Evolutionary conservation across 1,140 invertebrate genomes (phyloP).

Genomic region (Cotesia typhae): DNA sequence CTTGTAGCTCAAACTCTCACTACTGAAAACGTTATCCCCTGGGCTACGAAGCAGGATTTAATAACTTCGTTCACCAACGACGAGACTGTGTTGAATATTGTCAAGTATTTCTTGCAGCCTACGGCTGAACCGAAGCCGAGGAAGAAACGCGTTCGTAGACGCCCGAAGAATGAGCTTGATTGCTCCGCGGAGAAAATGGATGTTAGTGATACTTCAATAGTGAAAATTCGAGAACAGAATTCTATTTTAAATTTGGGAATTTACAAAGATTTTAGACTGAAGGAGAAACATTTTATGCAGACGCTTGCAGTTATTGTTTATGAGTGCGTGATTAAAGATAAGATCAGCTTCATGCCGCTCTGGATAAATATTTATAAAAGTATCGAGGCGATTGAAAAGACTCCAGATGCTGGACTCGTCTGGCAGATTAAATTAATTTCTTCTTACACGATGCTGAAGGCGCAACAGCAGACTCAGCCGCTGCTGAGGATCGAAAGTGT

Average conservation of each 20-base stretch:
- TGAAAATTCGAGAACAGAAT: slow-evolving; percentile 4
- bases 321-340: slow-evolving; percentile 87
- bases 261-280: slow-evolving; percentile 61
- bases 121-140: slow-evolving; percentile 36
- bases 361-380: slow-evolving; percentile 78
- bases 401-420: slow-evolving; percentile 66
- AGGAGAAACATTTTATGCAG: slow-evolving; percentile 72
- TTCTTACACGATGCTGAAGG: slow-evolving; percentile 60
- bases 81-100: slow-evolving; percentile 72
- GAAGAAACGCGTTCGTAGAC: slow-evolving; percentile 9
- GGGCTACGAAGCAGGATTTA: slow-evolving; percentile 70
- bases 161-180: slow-evolving; percentile 6
- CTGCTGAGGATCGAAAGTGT: slow-evolving; percentile 64
- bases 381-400: slow-evolving; percentile 50
- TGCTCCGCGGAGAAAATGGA: slow-evolving; percentile 51
- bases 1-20: slow-evolving; percentile 85
- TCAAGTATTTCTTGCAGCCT: slow-evolving; percentile 66
- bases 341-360: slow-evolving; percentile 79
- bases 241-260: slow-evolving; percentile 30
- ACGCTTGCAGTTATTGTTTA: slow-evolving; percentile 80
- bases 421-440: slow-evolving; percentile 75
- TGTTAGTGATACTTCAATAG: slow-evolving; percentile 44
- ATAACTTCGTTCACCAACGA: slow-evolving; percentile 76
- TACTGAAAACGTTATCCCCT: slow-evolving; percentile 77
- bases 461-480: slow-evolving; percentile 51